These are phyloP conservation scores for Todiramphus saurophagus DNA, from an alignment of 2,113 vertebrate genomes.

Conservation along the genomic window DNA sequence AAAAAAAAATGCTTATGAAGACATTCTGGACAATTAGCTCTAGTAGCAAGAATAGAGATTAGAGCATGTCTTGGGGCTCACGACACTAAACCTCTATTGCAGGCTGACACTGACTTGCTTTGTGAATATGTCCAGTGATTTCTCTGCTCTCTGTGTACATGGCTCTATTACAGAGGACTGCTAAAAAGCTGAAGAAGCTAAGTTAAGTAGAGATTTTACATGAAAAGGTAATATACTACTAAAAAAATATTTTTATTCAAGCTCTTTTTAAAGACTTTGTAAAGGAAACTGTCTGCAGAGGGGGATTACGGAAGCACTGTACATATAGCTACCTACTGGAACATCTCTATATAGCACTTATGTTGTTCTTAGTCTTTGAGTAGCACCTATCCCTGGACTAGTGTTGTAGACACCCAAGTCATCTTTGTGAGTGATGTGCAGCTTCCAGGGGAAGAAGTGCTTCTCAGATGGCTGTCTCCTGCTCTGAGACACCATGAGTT, in stretches of 20 bases:
- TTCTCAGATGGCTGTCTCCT: conserved; percentile 76
- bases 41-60: background rate
- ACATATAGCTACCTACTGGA: background rate
- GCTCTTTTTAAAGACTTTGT: background rate
- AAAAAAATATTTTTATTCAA: background rate
- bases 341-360: background rate
- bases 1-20: background rate
- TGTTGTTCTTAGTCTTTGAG: background rate
- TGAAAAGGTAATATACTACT: background rate
- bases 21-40: background rate
- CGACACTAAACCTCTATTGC: background rate
- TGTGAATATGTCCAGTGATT: background rate
- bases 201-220: background rate
- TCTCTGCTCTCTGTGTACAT: background rate
- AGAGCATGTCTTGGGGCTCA: background rate
- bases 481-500: conserved; percentile 82
- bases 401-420: conserved; percentile 84
- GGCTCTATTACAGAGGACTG: background rate
- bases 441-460: conserved; percentile 87
- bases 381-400: conserved; percentile 17
- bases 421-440: conserved; percentile 82
- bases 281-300: background rate
- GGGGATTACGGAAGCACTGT: background rate
- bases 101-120: background rate
- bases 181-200: background rate